These are phyloP conservation scores for Eristalinus aeneus DNA, from an alignment of 2,888 invertebrate species.

Conservation along the genomic window DNA sequence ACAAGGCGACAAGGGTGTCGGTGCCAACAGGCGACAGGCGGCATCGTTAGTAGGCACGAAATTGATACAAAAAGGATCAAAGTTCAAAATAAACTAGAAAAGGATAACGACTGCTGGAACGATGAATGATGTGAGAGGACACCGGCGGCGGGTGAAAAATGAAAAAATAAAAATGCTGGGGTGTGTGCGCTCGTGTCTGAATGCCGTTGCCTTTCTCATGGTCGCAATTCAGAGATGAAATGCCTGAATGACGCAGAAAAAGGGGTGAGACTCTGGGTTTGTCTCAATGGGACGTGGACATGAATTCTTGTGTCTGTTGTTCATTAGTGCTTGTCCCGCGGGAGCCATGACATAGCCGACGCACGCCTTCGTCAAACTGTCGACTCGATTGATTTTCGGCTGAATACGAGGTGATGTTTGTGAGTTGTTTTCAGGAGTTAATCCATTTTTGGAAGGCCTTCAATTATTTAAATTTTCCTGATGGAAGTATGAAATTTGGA, in stretches of 20 bases:
- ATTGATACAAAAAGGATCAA: conserved; percentile 23
- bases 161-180: not conserved
- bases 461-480: not conserved
- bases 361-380: not conserved
- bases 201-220: not conserved
- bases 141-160: not conserved
- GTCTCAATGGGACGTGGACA: not conserved
- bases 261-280: not conserved
- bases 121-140: not conserved
- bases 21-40: not conserved
- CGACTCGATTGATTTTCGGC: not conserved
- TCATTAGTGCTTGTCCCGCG: not conserved
- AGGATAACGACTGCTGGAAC: conserved; percentile 14
- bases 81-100: conserved; percentile 28
- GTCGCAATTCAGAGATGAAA: not conserved
- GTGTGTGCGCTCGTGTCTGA: not conserved
- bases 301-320: not conserved
- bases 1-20: not conserved
- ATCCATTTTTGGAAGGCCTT: not conserved
- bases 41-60: conserved; percentile 30
- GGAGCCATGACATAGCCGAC: not conserved
- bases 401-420: not conserved
- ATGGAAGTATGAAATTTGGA: too few species aligned
- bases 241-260: not conserved
- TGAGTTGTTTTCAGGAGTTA: not conserved